A percentile compares a stretch with the other conserved stretches of the same genome.
These are phyloP conservation scores for Loriculus beryllinus DNA, from an alignment of 2,797 vertebrate genomes.

Conservation along the genomic window DNA sequence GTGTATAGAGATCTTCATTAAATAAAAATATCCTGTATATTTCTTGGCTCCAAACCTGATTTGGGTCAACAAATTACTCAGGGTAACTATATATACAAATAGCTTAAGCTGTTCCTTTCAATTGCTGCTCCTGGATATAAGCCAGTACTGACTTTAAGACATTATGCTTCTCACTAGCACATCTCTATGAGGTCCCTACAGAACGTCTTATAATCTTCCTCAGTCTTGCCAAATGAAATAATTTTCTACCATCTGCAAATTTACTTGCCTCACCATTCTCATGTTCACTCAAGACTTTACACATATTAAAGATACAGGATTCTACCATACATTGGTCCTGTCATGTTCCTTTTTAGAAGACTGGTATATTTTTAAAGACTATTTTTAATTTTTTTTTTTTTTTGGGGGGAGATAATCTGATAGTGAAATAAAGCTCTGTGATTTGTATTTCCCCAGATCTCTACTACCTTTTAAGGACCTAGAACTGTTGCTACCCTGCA, in stretches of 20 bases:
- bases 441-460: background rate
- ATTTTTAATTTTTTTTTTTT: background rate
- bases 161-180: background rate
- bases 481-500: background rate
- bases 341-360: background rate
- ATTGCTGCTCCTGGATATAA: background rate
- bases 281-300: background rate
- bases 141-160: background rate
- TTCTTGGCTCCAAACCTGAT: background rate
- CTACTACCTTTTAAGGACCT: background rate
- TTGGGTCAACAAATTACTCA: background rate
- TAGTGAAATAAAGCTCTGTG: background rate
- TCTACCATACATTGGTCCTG: background rate
- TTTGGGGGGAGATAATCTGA: background rate
- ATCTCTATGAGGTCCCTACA: background rate
- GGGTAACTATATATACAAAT: background rate
- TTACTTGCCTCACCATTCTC: background rate
- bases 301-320: background rate
- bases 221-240: background rate
- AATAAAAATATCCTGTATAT: background rate
- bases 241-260: background rate
- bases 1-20: background rate
- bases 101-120: background rate
- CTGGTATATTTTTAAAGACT: rapidly evolving
- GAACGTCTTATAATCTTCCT: background rate